Evolutionary conservation across 1,140 invertebrate species (phyloP), one percentile per base, ranked within the genome.

Genomic region (Musca domestica): DNA sequence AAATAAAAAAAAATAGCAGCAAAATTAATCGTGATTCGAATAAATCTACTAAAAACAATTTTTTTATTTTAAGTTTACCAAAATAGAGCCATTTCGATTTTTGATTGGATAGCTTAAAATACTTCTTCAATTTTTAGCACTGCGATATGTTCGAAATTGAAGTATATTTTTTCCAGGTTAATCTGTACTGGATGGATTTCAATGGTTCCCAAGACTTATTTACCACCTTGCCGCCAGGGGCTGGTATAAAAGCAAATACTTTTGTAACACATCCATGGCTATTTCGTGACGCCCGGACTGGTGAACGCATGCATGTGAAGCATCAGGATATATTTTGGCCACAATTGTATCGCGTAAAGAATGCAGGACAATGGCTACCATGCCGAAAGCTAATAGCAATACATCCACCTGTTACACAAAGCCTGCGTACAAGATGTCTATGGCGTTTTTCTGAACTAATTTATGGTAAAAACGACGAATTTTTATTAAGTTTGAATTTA

Each of bases 111-210:
- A n/a, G n/a, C n/a, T n/a, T n/a, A n/a, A n/a, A n/a, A n/a, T n/a
- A n/a, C n/a, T n/a, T n/a, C n/a, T n/a, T n/a, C n/a, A n/a, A n/a
- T n/a, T n/a, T n/a, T n/a, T n/a, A n/a, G n/a, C n/a, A n/a, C n/a
- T n/a, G n/a, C n/a, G n/a, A n/a, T 30, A 30, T 30, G 9, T 30
- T 30, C 27, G 3, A 30, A 30, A 30, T 30, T 30, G 3, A 30
- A 30, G 9, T 30, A 30, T 9, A 30, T 30, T 30, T 30, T 30
- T 41, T 41, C 1, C 81, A 77, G 3, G 84, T 92, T 0, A 87
- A 89, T 67, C 77, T 93, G 0, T 87, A 90, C 72, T 94, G 92
- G 92, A 84, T 91, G 46, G 88, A 92, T 80, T 92, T 88, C 76
- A 77, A 85, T 51, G 91, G 92, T 0, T 74, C 76, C 22, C 81